phyloP scores from a whole-genome alignment of 1,140 invertebrate genomes.

The Zeugodacus cucurbitae region DNA sequence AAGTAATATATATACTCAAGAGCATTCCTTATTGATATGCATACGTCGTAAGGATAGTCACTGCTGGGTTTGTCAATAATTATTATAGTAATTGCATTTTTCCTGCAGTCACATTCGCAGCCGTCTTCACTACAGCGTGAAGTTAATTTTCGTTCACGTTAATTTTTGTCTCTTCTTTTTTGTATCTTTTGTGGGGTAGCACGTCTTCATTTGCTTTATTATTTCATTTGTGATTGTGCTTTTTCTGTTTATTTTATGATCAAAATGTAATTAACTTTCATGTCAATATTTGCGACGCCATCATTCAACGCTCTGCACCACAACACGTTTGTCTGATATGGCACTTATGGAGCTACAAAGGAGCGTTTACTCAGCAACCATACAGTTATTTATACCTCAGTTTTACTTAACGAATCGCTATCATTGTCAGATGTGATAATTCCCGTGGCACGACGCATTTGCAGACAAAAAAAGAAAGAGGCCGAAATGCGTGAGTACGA shows the following conservation, averaged over 20 bases:
- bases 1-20: not conserved
- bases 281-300: not conserved
- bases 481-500: too few relatives aligned
- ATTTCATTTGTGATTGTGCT: not conserved
- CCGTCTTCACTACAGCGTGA: not conserved
- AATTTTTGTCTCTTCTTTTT: not conserved
- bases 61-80: not conserved
- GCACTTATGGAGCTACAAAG: not conserved
- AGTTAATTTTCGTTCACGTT: not conserved
- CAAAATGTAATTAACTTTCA: not conserved
- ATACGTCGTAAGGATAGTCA: not conserved
- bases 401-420: not conserved
- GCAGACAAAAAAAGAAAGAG: too few relatives aligned
- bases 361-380: not conserved
- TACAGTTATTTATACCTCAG: not conserved
- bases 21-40: not conserved
- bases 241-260: not conserved
- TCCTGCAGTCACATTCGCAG: not conserved
- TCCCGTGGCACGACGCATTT: too few relatives aligned
- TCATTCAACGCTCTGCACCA: not conserved
- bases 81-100: not conserved
- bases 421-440: too few relatives aligned
- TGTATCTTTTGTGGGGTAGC: too few relatives aligned
- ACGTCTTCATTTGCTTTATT: not conserved
- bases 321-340: not conserved